phyloP scores from a whole-genome alignment of 2,797 vertebrate species.

The Lepidocolaptes lacrymiger region DNA sequence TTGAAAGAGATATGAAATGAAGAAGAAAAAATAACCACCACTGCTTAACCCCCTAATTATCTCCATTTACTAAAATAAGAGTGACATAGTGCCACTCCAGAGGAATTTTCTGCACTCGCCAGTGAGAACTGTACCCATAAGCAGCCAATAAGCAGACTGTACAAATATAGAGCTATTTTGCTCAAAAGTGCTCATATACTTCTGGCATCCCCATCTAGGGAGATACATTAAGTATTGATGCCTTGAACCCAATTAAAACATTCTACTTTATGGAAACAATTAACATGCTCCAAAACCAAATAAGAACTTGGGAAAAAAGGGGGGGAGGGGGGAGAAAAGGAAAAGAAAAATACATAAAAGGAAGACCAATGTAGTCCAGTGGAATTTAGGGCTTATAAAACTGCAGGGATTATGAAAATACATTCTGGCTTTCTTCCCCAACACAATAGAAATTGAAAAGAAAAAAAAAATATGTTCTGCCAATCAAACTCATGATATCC shows the following conservation, averaged over 20 bases:
- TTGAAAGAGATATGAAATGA: conserved; percentile 58
- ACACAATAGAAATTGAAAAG: conserved; percentile 69
- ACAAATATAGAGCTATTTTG: not conserved
- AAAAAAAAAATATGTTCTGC: conserved; percentile 61
- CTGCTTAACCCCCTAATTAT: not conserved
- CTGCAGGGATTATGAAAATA: conserved; percentile 62
- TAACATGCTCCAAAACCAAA: conserved; percentile 22
- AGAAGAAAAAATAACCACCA: conserved; percentile 24
- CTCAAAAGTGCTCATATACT: not conserved
- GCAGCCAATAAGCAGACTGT: not conserved
- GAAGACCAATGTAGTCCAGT: conserved; percentile 13
- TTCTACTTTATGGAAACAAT: conserved; percentile 55
- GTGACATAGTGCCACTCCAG: not conserved
- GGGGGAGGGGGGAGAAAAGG: not conserved
- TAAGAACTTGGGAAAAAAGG: conserved; percentile 31
- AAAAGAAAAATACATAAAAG: conserved; percentile 43
- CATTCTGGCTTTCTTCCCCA: conserved; percentile 58
- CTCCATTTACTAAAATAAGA: conserved; percentile 18
- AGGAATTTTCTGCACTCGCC: not conserved
- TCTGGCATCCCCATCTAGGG: not conserved
- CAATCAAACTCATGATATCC: conserved; percentile 63
- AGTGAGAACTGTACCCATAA: not conserved
- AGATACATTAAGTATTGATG: not conserved
- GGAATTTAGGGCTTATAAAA: conserved; percentile 72
- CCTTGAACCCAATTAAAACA: conserved; percentile 4